Conservation (phyloP, 1,140 invertebrate species). For the Hetaerina americana region DNA sequence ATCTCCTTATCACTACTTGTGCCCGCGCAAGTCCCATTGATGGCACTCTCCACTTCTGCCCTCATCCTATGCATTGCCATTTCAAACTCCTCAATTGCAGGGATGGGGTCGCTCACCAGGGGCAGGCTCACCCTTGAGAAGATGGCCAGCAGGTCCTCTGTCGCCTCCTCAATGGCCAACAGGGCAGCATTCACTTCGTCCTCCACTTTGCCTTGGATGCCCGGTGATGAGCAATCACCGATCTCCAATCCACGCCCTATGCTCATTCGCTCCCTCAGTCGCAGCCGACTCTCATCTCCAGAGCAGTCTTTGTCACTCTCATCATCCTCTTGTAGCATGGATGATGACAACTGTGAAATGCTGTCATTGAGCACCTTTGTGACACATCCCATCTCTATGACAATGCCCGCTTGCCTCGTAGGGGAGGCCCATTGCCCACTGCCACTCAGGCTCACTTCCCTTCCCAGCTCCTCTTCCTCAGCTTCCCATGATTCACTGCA, state of each 20-base stretch:
- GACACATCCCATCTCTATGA: background rate
- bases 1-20: background rate
- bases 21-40: background rate
- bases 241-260: background rate
- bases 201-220: no score
- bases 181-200: background rate
- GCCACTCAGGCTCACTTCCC: no score
- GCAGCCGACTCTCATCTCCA: background rate
- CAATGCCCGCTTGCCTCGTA: no score
- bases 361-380: background rate
- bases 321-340: background rate
- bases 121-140: background rate
- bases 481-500: background rate
- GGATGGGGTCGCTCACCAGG: background rate
- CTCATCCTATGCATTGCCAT: background rate
- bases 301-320: background rate
- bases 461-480: no score
- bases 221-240: no score
- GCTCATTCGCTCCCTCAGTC: no score
- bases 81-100: background rate
- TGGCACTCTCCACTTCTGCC: background rate
- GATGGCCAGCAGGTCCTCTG: background rate
- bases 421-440: no score
- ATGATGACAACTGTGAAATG: background rate
- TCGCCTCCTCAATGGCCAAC: background rate